A percentile compares a stretch with the other conserved stretches of the same genome.
These are phyloP conservation scores for Actinemys pallida DNA, from an alignment of 2,113 vertebrate genomes.

Conservation along the genomic window DNA sequence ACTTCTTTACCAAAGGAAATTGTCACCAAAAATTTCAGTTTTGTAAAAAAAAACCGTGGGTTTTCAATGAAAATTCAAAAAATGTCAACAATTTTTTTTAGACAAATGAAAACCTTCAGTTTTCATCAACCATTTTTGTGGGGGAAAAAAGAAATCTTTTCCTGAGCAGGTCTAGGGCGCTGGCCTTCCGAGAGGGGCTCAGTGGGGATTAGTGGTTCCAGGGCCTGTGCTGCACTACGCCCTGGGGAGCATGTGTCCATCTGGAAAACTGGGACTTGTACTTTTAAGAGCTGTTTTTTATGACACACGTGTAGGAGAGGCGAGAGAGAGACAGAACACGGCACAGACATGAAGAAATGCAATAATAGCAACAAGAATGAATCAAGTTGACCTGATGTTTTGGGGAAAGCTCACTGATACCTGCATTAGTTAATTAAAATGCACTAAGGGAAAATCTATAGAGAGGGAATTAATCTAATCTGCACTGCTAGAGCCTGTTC, in stretches of 20 bases:
- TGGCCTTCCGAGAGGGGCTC: not conserved
- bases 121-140: not conserved
- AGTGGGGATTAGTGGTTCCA: no score
- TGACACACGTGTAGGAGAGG: fast-evolving
- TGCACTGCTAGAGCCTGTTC: not conserved
- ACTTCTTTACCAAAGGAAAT: not conserved
- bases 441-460: slow-evolving; percentile 35
- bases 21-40: not conserved
- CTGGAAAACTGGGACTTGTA: not conserved
- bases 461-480: not conserved
- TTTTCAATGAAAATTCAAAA: not conserved
- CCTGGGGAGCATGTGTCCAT: not conserved
- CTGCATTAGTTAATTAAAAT: slow-evolving; percentile 51
- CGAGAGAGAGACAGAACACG: not conserved
- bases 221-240: fast-evolving
- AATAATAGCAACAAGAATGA: not conserved
- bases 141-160: not conserved
- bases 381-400: not conserved
- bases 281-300: not conserved
- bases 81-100: not conserved
- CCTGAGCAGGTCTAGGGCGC: not conserved
- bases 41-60: not conserved
- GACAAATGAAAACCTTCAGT: not conserved
- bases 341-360: fast-evolving
- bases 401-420: not conserved